phyloP scores from a whole-genome alignment of 2,888 invertebrate genomes.

The Labia minor region DNA sequence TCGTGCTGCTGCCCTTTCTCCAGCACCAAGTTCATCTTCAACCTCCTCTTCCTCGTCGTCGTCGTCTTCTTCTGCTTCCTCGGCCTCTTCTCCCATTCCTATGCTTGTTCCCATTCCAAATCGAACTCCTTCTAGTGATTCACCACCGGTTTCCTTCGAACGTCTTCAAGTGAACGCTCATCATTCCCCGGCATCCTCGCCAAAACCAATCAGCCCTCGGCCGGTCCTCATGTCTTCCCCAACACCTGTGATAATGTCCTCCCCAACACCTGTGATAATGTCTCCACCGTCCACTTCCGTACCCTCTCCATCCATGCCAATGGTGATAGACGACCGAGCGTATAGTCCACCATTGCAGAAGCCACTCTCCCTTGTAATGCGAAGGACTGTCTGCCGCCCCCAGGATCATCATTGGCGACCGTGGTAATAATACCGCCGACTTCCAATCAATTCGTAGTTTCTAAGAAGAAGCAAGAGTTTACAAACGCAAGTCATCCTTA shows the following conservation, averaged over 20 bases:
- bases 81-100: conserved; percentile 42
- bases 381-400: conserved; percentile 43
- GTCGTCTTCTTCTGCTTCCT: conserved; percentile 25
- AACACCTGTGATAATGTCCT: conserved; percentile 26
- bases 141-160: conserved; percentile 33
- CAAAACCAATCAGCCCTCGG: conserved; percentile 40
- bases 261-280: conserved; percentile 33
- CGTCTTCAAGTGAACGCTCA: conserved; percentile 46
- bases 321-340: conserved; percentile 30
- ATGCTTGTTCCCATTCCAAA: conserved; percentile 64
- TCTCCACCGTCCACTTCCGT: conserved; percentile 35
- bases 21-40: conserved; percentile 35
- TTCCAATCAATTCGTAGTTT: not conserved
- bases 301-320: not conserved
- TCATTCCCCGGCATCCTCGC: too few relatives aligned
- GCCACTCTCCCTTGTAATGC: conserved; percentile 64
- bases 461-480: not conserved
- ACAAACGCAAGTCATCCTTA: not conserved
- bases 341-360: conserved; percentile 41
- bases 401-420: conserved; percentile 75
- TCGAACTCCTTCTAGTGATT: conserved; percentile 46
- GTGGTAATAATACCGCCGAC: conserved; percentile 43
- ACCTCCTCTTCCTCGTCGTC: conserved; percentile 32
- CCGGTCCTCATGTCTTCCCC: conserved; percentile 33
- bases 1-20: conserved; percentile 33